Evolutionary conservation across 2,888 invertebrate genomes (phyloP).

Genomic region (Xestia ashworthii): DNA sequence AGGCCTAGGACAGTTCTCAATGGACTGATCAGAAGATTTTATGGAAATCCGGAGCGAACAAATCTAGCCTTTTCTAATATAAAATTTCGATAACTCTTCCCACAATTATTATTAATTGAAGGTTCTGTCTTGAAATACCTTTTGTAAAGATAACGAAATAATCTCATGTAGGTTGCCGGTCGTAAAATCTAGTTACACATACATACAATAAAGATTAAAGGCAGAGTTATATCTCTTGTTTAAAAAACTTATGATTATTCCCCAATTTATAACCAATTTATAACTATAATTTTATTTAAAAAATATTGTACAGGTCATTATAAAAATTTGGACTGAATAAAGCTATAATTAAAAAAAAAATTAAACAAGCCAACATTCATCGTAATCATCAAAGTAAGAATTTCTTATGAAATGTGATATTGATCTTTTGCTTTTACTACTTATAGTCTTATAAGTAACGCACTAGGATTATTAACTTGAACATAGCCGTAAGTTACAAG

Average conservation of each 20-base stretch:
- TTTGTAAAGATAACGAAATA: background rate
- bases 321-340: too few relatives aligned
- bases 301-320: too few relatives aligned
- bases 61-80: background rate
- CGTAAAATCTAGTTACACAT: slow-evolving; percentile 20
- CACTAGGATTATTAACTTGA: background rate
- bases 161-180: background rate
- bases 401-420: background rate
- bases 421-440: background rate
- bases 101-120: background rate
- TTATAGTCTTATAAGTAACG: background rate
- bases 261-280: background rate
- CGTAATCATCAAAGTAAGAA: background rate
- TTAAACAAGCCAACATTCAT: too few relatives aligned
- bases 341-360: too few relatives aligned
- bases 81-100: background rate
- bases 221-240: slow-evolving; percentile 15
- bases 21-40: background rate
- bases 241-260: background rate
- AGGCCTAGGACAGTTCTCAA: background rate
- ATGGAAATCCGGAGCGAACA: background rate
- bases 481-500: background rate
- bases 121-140: background rate
- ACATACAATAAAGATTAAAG: slow-evolving; percentile 11
- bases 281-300: background rate